phyloP scores from a whole-genome alignment of 1,140 invertebrate genomes.

The Wasmannia auropunctata region DNA sequence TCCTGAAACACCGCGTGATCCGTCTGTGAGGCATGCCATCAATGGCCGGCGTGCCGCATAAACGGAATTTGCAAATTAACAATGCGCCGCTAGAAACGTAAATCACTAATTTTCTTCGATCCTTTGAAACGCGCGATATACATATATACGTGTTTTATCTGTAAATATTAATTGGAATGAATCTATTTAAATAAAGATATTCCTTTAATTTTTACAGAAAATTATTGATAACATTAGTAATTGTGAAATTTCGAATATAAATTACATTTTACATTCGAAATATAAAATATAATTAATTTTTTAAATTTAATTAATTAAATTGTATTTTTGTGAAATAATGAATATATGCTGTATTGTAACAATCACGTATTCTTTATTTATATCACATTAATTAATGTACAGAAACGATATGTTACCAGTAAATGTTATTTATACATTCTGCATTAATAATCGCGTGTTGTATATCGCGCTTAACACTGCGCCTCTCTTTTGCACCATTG shows the following conservation, averaged over 20 bases:
- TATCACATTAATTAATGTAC: neutral
- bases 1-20: slow-evolving; percentile 53
- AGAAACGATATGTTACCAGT: neutral
- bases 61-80: slow-evolving; percentile 45
- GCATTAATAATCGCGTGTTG: neutral
- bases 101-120: slow-evolving; percentile 32
- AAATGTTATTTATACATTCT: neutral
- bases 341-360: neutral
- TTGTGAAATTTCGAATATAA: neutral
- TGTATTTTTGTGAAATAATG: neutral
- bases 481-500: neutral
- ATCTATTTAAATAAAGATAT: neutral
- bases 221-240: neutral
- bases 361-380: neutral
- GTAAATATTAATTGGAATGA: neutral
- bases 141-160: neutral
- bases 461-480: neutral
- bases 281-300: neutral
- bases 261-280: neutral
- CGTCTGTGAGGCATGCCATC: slow-evolving; percentile 31
- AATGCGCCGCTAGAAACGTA: slow-evolving; percentile 24
- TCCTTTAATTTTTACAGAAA: neutral
- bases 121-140: neutral
- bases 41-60: slow-evolving; percentile 14
- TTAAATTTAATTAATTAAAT: slow-evolving; percentile 2